Conservation (phyloP, 1,140 invertebrate genomes). For the Trachelipus rathkii region DNA sequence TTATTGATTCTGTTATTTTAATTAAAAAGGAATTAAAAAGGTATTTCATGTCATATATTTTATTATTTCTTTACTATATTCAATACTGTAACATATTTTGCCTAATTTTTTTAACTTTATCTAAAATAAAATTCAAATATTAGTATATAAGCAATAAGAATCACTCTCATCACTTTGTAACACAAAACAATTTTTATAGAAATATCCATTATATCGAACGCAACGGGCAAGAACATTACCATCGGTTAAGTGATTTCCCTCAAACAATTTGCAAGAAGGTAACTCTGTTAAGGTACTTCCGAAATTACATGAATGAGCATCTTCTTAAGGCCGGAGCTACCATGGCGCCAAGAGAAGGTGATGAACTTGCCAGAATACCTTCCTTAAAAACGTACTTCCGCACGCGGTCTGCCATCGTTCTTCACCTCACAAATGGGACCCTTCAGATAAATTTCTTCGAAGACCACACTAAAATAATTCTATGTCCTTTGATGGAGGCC, state of each 20-base stretch:
- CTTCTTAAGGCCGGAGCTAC: slow-evolving; percentile 68
- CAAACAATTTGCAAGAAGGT: slow-evolving; percentile 88
- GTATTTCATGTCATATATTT: too few relatives aligned
- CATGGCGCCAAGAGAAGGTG: slow-evolving; percentile 64
- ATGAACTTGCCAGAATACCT: slow-evolving; percentile 84
- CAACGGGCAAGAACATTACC: slow-evolving; percentile 79
- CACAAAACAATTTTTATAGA: slow-evolving; percentile 53
- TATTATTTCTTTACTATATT: too few relatives aligned
- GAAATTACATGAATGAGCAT: slow-evolving; percentile 97
- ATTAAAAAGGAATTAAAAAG: too few relatives aligned
- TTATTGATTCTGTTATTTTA: too few relatives aligned
- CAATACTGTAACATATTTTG: too few relatives aligned
- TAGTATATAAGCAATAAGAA: too few relatives aligned
- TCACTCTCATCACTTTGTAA: too few relatives aligned
- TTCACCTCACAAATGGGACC: slow-evolving; percentile 96
- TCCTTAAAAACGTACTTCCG: slow-evolving; percentile 94
- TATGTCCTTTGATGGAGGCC: slow-evolving; percentile 94
- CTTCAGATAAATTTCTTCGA: slow-evolving; percentile 92
- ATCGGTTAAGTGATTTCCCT: slow-evolving; percentile 77
- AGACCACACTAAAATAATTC: slow-evolving; percentile 95
- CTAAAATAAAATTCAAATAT: too few relatives aligned
- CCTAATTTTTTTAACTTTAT: too few relatives aligned
- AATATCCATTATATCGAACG: slow-evolving; percentile 97
- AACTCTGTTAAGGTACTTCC: slow-evolving; percentile 91
- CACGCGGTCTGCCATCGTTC: slow-evolving; percentile 87